These are phyloP conservation scores for Coelinius sp. DNA, from an alignment of 2,888 invertebrate species.

Conservation along the genomic window DNA sequence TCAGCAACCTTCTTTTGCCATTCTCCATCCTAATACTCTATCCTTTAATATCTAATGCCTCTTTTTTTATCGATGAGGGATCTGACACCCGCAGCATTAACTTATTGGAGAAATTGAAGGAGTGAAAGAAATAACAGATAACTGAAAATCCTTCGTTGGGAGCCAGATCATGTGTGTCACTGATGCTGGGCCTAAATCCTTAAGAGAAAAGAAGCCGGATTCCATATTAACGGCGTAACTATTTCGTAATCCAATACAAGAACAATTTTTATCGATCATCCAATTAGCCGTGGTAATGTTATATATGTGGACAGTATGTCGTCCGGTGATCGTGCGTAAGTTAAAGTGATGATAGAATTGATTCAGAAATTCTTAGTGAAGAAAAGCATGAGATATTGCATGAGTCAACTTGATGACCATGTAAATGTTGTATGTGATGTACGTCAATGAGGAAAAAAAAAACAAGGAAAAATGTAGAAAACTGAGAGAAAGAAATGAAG, in stretches of 20 bases:
- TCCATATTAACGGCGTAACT: conserved; percentile 38
- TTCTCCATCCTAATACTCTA: conserved; percentile 32
- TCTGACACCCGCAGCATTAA: conserved; percentile 38
- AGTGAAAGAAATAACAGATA: conserved; percentile 16
- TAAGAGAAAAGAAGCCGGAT: conserved; percentile 35
- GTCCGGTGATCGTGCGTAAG: not conserved
- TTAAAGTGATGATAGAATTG: conserved; percentile 5
- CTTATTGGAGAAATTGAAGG: conserved; percentile 4
- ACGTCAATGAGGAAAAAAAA: not conserved
- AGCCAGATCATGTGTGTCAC: not conserved
- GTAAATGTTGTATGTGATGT: conserved; percentile 30
- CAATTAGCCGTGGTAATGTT: conserved; percentile 35
- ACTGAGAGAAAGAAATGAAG: not conserved
- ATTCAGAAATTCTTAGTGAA: conserved; percentile 34
- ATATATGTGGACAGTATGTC: not conserved
- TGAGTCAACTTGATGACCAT: conserved; percentile 20
- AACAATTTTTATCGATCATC: conserved; percentile 34
- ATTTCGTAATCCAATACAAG: conserved; percentile 38
- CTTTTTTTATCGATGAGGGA: conserved; percentile 44
- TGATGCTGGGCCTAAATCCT: conserved; percentile 27
- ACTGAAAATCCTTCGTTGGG: conserved; percentile 6
- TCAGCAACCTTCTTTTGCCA: conserved; percentile 29
- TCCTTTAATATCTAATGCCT: conserved; percentile 53
- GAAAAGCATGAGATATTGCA: conserved; percentile 22
- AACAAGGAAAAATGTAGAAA: not conserved